phyloP scores from a whole-genome alignment of 2,113 vertebrate species.

The Malurus melanocephalus region DNA sequence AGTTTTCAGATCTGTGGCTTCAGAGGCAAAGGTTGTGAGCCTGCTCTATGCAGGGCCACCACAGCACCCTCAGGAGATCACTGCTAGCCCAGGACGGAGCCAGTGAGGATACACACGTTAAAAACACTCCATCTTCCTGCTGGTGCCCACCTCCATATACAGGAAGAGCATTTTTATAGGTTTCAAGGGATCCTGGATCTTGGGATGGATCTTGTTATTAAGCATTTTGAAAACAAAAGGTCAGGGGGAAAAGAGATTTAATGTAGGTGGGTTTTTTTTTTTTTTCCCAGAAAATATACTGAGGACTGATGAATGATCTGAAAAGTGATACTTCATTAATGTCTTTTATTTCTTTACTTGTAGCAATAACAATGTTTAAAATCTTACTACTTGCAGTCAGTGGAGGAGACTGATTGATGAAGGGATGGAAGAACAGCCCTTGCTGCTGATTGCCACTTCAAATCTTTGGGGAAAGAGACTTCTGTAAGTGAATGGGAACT shows the following conservation, averaged over 20 bases:
- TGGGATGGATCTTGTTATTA: not conserved
- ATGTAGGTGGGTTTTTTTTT: accelerated
- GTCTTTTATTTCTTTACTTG: not conserved
- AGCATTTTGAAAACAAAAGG: not conserved
- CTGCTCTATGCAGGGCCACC: not conserved
- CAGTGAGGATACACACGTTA: not conserved
- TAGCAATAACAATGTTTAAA: not conserved
- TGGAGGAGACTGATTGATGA: not conserved
- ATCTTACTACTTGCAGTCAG: not conserved
- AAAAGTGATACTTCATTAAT: not conserved
- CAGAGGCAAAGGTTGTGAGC: not conserved
- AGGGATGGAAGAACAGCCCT: not conserved
- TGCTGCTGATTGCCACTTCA: not conserved
- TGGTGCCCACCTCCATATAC: not conserved
- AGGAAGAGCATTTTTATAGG: not conserved
- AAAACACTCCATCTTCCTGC: not conserved
- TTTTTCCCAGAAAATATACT: not conserved
- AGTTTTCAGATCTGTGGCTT: not conserved
- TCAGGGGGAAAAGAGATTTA: not conserved
- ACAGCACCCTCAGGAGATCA: accelerated
- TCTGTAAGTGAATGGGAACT: not conserved
- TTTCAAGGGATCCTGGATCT: not conserved
- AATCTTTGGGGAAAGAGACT: not conserved
- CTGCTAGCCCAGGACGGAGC: not conserved
- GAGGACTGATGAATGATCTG: not conserved